phyloP scores from a whole-genome alignment of 1,140 invertebrate genomes.

The Chlorops oryzae region DNA sequence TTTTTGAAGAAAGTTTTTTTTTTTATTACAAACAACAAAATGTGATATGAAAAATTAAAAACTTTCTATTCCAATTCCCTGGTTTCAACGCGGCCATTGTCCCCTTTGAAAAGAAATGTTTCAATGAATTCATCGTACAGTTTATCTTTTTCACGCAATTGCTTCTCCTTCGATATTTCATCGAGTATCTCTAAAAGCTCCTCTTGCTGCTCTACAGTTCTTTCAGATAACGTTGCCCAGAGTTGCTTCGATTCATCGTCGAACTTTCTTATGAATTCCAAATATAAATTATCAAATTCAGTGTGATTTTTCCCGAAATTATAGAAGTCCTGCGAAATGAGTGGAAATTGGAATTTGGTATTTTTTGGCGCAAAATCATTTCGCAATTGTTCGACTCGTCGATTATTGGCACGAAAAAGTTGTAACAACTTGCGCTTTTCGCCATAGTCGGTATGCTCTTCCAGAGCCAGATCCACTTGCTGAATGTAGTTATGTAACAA shows the following conservation, averaged over 20 bases:
- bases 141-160: conserved; percentile 16
- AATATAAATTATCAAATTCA: conserved; percentile 17
- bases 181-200: conserved; percentile 13
- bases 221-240: conserved; percentile 8
- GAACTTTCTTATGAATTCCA: conserved; percentile 11
- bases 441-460: neutral
- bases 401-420: conserved; percentile 11
- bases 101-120: conserved; percentile 14
- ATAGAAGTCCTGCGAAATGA: conserved; percentile 14
- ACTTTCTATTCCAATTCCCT: conserved; percentile 10
- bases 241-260: conserved; percentile 1
- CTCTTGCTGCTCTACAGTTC: conserved; percentile 10
- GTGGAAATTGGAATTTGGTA: conserved; percentile 10
- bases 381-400: conserved; percentile 13
- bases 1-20: no score
- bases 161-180: conserved; percentile 15
- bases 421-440: conserved; percentile 10
- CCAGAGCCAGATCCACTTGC: conserved; percentile 3
- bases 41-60: no score
- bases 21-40: no score
- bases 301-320: conserved; percentile 6
- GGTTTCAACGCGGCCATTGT: neutral
- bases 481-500: conserved; percentile 5
- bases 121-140: conserved; percentile 17
- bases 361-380: conserved; percentile 5